Evolutionary conservation across 1,140 invertebrate genomes (phyloP), one percentile per base, ranked within the genome.

Genomic region (Pseudachorutes palmiensis): DNA sequence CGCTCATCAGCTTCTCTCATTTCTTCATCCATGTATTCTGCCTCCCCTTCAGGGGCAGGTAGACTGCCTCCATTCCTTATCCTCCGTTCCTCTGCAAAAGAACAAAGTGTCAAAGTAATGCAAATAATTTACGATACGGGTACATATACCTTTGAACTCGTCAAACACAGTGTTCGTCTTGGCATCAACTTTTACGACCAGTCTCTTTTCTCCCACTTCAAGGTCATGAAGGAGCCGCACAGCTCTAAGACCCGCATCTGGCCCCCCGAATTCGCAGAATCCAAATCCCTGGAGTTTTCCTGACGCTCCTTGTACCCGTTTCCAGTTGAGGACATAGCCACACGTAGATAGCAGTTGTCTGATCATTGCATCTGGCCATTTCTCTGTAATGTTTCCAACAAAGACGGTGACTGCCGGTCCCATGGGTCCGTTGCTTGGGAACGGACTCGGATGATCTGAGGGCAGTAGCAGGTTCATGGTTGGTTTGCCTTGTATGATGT

Each of bases 161-260:
- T 97, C 93, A 70, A 98, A 82, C 58, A 94, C 85, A 61, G 89
- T 87, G 83, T 96, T 93, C 70, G 94, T 95, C 83, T 98, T 98
- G 36, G 93, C 91, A 82, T 98, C 96, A n/a, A 97, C 94, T 83
- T 95, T 94, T 0, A 95, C 94, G 31, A 98, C 88, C 67, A 99
- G 80, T 76, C 89, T 89, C 78, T 96, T 97, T 45, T 92, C 94
- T 51, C 90, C 92, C 69, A 99, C 88, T 80, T 91, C 86, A 78
- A 93, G 87, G 74, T 97, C 94, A 80, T 98, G 94, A 9, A 99
- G 82, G 65, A 99, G 80, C 62, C 96, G 81, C 64, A 99, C 93
- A 73, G 95, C 94, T 73, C 95, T 82, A 63, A 98, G 81, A 29
- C 94, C 97, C 1, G 94, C 91, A 81, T 97, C 94, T 24, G 95